Conservation (phyloP, 2,888 invertebrate genomes). For the Diachrysia chrysitis region DNA sequence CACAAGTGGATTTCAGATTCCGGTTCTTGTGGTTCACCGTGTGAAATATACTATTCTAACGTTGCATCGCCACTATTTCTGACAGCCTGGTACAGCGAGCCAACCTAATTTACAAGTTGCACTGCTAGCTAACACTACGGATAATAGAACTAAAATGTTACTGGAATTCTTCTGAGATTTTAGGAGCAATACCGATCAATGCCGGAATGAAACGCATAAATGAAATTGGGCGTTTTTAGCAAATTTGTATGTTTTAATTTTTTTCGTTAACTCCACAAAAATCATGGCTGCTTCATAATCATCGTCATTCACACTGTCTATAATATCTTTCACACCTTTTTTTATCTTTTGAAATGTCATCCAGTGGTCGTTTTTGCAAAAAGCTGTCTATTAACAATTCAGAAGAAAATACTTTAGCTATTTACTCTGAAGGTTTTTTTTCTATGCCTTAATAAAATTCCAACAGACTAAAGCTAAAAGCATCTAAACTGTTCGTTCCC, state of each 20-base stretch:
- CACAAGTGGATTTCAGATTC: conserved; percentile 2
- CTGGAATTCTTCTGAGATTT: neutral
- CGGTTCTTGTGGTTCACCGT: neutral
- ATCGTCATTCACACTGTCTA: too few relatives aligned
- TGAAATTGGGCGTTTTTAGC: neutral
- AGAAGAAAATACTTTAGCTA: too few relatives aligned
- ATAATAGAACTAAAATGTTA: conserved; percentile 4
- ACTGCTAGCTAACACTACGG: neutral
- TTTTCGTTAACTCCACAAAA: too few relatives aligned
- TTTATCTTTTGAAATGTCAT: too few relatives aligned
- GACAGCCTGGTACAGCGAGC: conserved; percentile 3
- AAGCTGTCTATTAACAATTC: too few relatives aligned
- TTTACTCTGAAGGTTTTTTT: neutral
- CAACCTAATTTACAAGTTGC: conserved; percentile 3
- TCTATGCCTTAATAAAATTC: neutral
- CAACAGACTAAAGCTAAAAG: neutral
- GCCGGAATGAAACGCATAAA: neutral
- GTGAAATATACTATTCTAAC: neutral
- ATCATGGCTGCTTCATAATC: too few relatives aligned
- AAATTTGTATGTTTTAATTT: too few relatives aligned
- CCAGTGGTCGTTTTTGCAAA: too few relatives aligned
- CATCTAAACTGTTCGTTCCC: neutral
- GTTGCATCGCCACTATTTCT: neutral
- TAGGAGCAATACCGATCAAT: too few relatives aligned
- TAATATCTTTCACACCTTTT: too few relatives aligned